Base-by-base conservation (phyloP, 2,888 invertebrate genomes). In the Hyppa rectilinea region DNA sequence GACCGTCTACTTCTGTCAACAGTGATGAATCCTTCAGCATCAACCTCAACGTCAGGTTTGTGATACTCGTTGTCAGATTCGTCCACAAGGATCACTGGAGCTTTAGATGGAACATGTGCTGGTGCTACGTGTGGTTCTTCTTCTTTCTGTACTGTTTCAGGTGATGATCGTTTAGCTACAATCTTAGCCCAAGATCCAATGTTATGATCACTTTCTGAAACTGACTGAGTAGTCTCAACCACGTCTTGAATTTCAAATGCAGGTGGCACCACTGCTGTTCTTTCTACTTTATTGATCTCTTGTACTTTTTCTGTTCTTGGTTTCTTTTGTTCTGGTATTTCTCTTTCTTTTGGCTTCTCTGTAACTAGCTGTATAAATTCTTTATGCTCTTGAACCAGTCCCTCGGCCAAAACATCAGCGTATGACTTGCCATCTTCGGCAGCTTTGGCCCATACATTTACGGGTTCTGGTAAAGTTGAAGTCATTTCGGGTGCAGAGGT, bases 381-480 rank as follows among this genome's bases (percentile, higher is more conserved):
- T 55, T 64, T 79, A 47, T 88, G 73, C 83, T 87, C 88, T 23
- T 80, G 74, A n/a, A 82, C 63, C 52, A 94, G 83, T 1, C 94
- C 92, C 85, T 96, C 96, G 26, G 97, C 96, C 10, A 97, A 94
- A 45, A 97, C 96, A 91, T 97, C 97, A 29, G 97, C 97, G 86
- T 97, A 97, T 0, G 97, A 97, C 91, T 97, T 97, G 0, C 96
- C 96, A 78, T 97, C 97, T 50, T 95, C 93, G 60, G 93, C 89
- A 47, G 94, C 81, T 85, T 93, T 94, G n/a, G 90, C 88, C 96
- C 96, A 97, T 31, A 96, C 93, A 86, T 96, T 96, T 26, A 88
- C 69, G 53, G 88, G 82, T 60, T 89, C 87, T 23, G 80, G 23
- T 34, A 71, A 45, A 58, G 56, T 45, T 36, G 36, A 56, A 64